Evolutionary conservation across 2,113 vertebrate species (phyloP), one percentile per base, ranked within the genome.

Genomic region (Notarius lentiginosus): DNA sequence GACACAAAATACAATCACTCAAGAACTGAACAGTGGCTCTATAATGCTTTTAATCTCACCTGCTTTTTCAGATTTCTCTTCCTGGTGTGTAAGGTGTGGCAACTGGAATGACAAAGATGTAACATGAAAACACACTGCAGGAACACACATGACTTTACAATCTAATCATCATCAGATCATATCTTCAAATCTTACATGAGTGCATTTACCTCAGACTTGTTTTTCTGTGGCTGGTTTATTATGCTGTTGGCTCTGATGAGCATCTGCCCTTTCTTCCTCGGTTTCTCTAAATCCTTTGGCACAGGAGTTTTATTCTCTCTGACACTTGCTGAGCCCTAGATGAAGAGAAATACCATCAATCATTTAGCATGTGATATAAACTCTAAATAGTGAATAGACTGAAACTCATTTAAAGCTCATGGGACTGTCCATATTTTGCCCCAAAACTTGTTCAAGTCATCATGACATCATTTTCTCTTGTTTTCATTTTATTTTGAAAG

Each of bases 191-290:
- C 49, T 27, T 24, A 77, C 22, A 27, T n/a, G 24, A n/a, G 4
- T 61, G n/a, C 7, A 0, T 79, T 58, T 60, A 91, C 90, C 89
- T 91, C 30, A 15, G 51, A 30, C 20, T 22, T 20, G 11, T 82
- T 30, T 84, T 82, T 47, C 10, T 80, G 83, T 10, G 84, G 24
- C 7, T 88, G 14, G 14, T 7, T 73, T 51, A 5, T 17, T 27
- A 89, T 73, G 27, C 85, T 82, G 79, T 85, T 87, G 30, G 88
- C 83, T 88, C 90, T 82, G 34, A 86, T 89, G 87, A 24, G 5
- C 79, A 89, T 65, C 72, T 87, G 60, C n/a, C 83, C 83, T 51
- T 53, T 85, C 76, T 83, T 90, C 75, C 85, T 84, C 27, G 60
- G 63, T 76, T 60, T 79, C 41, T 51, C 0, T 2, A 88, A 70